Conservation (phyloP, 2,888 invertebrate species). For the Peribatodes rhomboidaria region DNA sequence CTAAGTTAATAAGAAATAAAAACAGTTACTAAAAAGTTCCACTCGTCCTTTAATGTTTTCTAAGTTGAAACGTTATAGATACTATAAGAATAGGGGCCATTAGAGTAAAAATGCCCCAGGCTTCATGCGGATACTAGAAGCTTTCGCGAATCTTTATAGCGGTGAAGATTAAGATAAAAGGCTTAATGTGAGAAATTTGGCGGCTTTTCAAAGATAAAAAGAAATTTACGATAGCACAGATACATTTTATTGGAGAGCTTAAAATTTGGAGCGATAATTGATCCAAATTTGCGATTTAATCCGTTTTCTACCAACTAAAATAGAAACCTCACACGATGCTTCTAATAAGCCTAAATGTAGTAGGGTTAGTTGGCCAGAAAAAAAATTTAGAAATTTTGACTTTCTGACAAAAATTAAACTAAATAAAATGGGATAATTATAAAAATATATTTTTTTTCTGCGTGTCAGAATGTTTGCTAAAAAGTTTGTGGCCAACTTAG, state of each 20-base stretch:
- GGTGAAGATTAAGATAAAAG: conserved; percentile 18
- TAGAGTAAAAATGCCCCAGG: conserved; percentile 41
- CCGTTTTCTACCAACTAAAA: not conserved
- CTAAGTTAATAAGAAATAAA: too few relatives aligned
- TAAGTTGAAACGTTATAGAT: too few relatives aligned
- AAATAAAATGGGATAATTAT: too few relatives aligned
- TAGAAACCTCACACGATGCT: not conserved
- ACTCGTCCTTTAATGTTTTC: too few relatives aligned
- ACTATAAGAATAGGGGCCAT: conserved; percentile 44
- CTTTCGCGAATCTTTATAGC: conserved; percentile 29
- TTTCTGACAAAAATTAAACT: too few relatives aligned
- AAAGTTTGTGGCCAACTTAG: too few relatives aligned
- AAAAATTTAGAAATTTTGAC: too few relatives aligned
- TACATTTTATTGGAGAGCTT: conserved; percentile 2
- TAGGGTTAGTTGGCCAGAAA: too few relatives aligned
- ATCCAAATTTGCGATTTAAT: not conserved
- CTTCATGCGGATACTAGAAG: conserved; percentile 25
- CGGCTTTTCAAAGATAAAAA: conserved; percentile 8
- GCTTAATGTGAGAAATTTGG: conserved; percentile 30
- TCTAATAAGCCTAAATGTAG: too few relatives aligned
- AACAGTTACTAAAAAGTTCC: too few relatives aligned
- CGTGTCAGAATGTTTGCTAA: too few relatives aligned
- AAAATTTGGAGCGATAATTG: not conserved
- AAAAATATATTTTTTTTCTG: too few relatives aligned
- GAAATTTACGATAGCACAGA: not conserved